Evolutionary conservation across 1,140 invertebrate species (phyloP).

Genomic region (Manduca sexta): DNA sequence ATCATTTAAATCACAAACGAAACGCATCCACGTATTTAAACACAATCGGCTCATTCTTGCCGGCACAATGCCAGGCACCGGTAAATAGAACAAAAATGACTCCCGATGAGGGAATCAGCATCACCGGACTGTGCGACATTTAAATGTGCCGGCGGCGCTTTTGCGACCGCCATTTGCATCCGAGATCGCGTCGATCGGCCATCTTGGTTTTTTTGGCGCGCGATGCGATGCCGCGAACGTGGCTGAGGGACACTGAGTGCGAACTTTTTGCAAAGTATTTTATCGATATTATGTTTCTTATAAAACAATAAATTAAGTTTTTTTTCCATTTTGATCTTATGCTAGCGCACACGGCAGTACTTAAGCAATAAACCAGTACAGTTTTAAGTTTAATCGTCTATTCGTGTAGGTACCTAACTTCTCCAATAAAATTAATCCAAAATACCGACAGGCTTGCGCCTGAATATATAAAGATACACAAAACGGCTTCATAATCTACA

Average conservation of each 20-base stretch:
- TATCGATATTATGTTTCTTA: not conserved
- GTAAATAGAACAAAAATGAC: conserved; percentile 62
- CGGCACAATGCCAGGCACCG: conserved; percentile 21
- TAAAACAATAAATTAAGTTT: too few relatives aligned
- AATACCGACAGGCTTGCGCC: too few relatives aligned
- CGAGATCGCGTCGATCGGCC: conserved; percentile 58
- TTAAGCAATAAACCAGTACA: too few relatives aligned
- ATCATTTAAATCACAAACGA: too few relatives aligned
- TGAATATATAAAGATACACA: too few relatives aligned
- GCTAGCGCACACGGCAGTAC: too few relatives aligned
- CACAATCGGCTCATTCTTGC: conserved; percentile 3
- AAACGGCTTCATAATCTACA: too few relatives aligned
- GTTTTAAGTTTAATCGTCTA: too few relatives aligned
- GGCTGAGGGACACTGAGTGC: conserved; percentile 20
- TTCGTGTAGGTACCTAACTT: too few relatives aligned
- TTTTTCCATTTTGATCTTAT: too few relatives aligned
- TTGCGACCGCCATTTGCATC: conserved; percentile 58
- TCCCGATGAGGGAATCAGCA: conserved; percentile 35
- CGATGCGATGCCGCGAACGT: conserved; percentile 25
- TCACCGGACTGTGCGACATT: conserved; percentile 47
- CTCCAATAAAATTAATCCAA: too few relatives aligned
- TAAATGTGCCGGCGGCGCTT: conserved; percentile 61
- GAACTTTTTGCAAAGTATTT: not conserved
- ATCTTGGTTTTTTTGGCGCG: conserved; percentile 52
- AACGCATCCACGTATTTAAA: too few relatives aligned